phyloP scores from a whole-genome alignment of 2,797 vertebrate genomes.

The Sebastes wilsoni region DNA sequence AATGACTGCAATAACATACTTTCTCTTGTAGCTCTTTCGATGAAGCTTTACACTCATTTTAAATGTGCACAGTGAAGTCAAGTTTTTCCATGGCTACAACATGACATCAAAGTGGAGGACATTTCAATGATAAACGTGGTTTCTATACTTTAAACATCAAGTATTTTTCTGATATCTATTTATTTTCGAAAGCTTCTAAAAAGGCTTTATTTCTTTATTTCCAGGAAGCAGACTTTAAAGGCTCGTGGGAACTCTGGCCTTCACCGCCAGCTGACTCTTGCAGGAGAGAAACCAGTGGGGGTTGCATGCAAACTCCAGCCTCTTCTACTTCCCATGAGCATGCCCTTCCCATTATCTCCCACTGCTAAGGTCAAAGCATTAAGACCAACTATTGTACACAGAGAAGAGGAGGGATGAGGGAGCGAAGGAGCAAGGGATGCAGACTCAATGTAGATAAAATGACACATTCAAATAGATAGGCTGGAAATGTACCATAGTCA shows the following conservation, averaged over 20 bases:
- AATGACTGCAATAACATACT: not conserved
- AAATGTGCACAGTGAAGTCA: not conserved
- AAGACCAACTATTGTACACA: constrained; percentile 27
- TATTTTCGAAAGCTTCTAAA: not conserved
- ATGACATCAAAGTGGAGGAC: not conserved
- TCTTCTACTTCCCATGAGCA: constrained; percentile 27
- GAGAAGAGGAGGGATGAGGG: not conserved
- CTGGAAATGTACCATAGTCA: not conserved
- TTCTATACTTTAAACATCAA: not conserved
- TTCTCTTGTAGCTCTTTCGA: not conserved
- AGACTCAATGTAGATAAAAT: not conserved
- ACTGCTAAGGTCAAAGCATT: constrained; percentile 39
- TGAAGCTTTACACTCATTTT: not conserved
- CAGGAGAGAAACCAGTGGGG: constrained; percentile 5
- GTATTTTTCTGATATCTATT: not conserved
- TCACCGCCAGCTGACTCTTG: not conserved
- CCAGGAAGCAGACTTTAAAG: not conserved
- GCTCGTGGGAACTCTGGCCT: constrained; percentile 14
- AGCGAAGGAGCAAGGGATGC: not conserved
- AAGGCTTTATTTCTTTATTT: not conserved
- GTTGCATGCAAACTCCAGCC: constrained; percentile 21
- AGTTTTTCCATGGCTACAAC: not conserved
- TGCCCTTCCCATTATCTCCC: constrained; percentile 19
- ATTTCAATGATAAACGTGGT: not conserved
- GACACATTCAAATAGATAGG: not conserved